Evolutionary conservation across 1,140 invertebrate genomes (phyloP), one percentile per base, ranked within the genome.

Genomic region (Orchestia grillus): DNA sequence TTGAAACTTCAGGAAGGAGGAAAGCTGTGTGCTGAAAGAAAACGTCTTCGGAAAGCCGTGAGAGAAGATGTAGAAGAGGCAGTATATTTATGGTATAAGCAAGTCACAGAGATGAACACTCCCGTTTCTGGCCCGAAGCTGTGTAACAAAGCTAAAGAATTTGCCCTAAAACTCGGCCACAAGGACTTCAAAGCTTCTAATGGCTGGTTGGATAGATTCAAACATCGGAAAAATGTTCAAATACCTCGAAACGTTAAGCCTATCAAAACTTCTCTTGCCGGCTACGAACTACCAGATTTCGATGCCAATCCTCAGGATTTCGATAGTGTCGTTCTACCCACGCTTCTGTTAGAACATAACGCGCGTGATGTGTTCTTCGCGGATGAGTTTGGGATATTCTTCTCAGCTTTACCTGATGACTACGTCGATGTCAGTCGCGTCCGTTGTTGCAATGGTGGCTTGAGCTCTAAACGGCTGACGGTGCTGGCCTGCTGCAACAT

Each of bases 401-500:
- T 96, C 95, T 96, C 96, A 87, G 88, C 97, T 90, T 88, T 96
- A 28, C 96, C 97, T 43, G 96, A 96, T 94, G 96, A 96, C 95
- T 95, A 95, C n/a, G 47, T 91, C 0, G 77, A 87, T 19, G 95
- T 95, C 16, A 96, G 96, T 95, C 96, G 96, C 19, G 96, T 96
- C 36, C 94, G 96, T 42, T 97, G 96, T 95, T 95, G 96, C 45
- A 96, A 97, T 92, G 97, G 97, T 23, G 97, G 97, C 96, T 95
- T 97, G 88, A 96, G 96, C 42, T 97, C 97, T 96, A 97, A 97
- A 47, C 95, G 97, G 77, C 96, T 97, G 0, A 97, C 97, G 11
- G 97, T 97, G n/a, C 95, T 97, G 8, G 96, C 97, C 23, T 97
- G 96, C 91, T 96, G 96, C 36, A 97, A 97, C 95, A 97, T 97